Percentiles rank a stretch among this genome's conserved stretches.
Conservation (phyloP, 2,888 invertebrate species). For the Notodonta dromedarius region DNA sequence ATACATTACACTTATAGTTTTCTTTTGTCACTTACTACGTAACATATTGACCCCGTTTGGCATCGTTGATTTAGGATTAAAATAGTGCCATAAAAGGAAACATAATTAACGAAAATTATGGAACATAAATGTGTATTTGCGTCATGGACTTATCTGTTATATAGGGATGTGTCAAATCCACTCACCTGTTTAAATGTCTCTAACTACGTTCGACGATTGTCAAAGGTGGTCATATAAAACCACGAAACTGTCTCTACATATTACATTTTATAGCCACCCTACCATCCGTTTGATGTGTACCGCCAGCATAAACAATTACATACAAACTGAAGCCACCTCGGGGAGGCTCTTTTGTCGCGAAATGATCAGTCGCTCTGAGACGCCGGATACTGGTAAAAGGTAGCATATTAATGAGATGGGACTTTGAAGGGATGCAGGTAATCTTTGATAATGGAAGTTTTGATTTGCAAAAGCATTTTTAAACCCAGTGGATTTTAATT, state of each 20-base stretch:
- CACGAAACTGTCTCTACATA: too few relatives aligned
- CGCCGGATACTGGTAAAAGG: conserved; percentile 52
- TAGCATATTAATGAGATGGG: conserved; percentile 69
- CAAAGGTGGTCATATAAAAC: too few relatives aligned
- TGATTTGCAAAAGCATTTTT: neutral
- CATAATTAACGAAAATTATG: too few relatives aligned
- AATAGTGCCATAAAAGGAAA: too few relatives aligned
- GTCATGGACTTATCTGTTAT: too few relatives aligned
- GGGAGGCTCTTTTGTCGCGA: conserved; percentile 69
- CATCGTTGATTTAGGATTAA: too few relatives aligned
- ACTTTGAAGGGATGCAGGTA: conserved; percentile 55
- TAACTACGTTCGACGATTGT: too few relatives aligned
- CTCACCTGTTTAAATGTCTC: too few relatives aligned
- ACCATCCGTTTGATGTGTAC: conserved; percentile 54
- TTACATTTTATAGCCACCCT: conserved; percentile 37
- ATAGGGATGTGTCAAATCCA: too few relatives aligned
- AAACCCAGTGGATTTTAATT: neutral
- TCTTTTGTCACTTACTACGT: too few relatives aligned
- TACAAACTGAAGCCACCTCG: conserved; percentile 67
- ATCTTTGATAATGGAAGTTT: conserved; percentile 43
- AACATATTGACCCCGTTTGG: too few relatives aligned
- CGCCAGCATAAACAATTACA: conserved; percentile 75
- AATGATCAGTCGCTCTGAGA: conserved; percentile 64
- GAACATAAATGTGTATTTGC: too few relatives aligned
- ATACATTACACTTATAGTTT: conserved; percentile 16